Evolutionary conservation across 1,140 invertebrate genomes (phyloP).

Genomic region (Drosophila leontia): DNA sequence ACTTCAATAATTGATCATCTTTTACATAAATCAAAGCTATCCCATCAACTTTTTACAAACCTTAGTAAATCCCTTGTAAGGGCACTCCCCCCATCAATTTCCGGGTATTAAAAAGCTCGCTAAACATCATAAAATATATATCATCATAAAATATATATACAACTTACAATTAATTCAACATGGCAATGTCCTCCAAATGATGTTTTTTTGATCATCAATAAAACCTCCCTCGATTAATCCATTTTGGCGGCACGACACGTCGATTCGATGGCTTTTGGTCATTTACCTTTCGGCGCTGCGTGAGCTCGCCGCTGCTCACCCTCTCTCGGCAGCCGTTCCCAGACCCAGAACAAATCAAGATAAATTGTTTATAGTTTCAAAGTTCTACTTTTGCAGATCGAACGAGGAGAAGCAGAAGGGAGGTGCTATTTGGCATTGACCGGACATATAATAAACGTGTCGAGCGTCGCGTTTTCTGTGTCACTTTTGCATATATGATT

Average conservation of each 20-base stretch:
- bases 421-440: slow-evolving; percentile 33
- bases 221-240: slow-evolving; percentile 62
- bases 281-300: slow-evolving; percentile 68
- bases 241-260: slow-evolving; percentile 55
- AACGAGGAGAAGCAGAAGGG: slow-evolving; percentile 6
- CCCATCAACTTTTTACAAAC: neutral
- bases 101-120: slow-evolving; percentile 8
- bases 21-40: slow-evolving; percentile 19
- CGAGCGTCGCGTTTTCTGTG: slow-evolving; percentile 52
- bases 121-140: slow-evolving; percentile 20
- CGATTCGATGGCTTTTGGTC: slow-evolving; percentile 59
- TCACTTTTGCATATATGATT: slow-evolving; percentile 72
- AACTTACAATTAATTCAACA: slow-evolving; percentile 28
- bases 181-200: slow-evolving; percentile 50
- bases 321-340: neutral
- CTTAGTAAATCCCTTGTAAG: slow-evolving; percentile 28
- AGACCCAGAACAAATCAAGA: slow-evolving; percentile 61
- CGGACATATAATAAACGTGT: slow-evolving; percentile 45
- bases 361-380: slow-evolving; percentile 65
- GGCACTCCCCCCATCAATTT: slow-evolving; percentile 23
- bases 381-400: slow-evolving; percentile 24
- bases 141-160: slow-evolving; percentile 27
- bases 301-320: slow-evolving; percentile 21
- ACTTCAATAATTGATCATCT: neutral
- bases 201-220: slow-evolving; percentile 59